A percentile compares a stretch with the other conserved stretches of the same genome.
These are phyloP conservation scores for Betta splendens DNA, from an alignment of 2,797 vertebrate species.

Conservation along the genomic window DNA sequence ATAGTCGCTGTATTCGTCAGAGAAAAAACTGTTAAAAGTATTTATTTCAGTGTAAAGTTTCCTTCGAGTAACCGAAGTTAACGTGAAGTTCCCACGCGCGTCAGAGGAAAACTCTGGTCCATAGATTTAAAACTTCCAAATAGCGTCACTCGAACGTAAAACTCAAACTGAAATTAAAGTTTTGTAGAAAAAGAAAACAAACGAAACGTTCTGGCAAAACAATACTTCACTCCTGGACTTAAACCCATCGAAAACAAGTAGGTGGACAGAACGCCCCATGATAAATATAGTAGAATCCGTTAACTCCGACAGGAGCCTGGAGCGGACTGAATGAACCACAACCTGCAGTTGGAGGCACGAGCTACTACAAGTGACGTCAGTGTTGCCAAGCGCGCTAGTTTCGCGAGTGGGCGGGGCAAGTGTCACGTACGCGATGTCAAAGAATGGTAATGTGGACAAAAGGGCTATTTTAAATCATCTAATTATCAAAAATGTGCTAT, in stretches of 20 bases:
- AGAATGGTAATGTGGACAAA: too few relatives aligned
- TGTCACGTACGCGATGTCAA: not conserved
- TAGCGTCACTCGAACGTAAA: slow-evolving; percentile 8
- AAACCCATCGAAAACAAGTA: not conserved
- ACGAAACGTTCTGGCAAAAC: not conserved
- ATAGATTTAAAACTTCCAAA: slow-evolving; percentile 18
- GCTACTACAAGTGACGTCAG: slow-evolving; percentile 50
- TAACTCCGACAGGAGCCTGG: not conserved
- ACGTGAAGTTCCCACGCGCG: slow-evolving; percentile 18
- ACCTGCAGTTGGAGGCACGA: slow-evolving; percentile 29
- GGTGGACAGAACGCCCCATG: slow-evolving; percentile 6
- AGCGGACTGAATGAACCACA: slow-evolving; percentile 26
- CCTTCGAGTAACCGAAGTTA: too few relatives aligned
- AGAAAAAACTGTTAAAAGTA: too few relatives aligned
- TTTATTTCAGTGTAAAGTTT: too few relatives aligned
- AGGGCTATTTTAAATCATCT: too few relatives aligned
- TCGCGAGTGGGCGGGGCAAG: slow-evolving; percentile 22
- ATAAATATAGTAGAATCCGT: slow-evolving; percentile 3
- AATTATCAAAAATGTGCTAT: too few relatives aligned
- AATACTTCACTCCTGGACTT: not conserved
- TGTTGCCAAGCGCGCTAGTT: not conserved
- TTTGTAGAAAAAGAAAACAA: not conserved
- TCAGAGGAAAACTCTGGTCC: not conserved
- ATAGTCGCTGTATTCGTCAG: not conserved
- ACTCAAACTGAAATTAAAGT: slow-evolving; percentile 11